Evolutionary conservation across 2,113 vertebrate genomes (phyloP).

Genomic region (Dipodomys stephensi): DNA sequence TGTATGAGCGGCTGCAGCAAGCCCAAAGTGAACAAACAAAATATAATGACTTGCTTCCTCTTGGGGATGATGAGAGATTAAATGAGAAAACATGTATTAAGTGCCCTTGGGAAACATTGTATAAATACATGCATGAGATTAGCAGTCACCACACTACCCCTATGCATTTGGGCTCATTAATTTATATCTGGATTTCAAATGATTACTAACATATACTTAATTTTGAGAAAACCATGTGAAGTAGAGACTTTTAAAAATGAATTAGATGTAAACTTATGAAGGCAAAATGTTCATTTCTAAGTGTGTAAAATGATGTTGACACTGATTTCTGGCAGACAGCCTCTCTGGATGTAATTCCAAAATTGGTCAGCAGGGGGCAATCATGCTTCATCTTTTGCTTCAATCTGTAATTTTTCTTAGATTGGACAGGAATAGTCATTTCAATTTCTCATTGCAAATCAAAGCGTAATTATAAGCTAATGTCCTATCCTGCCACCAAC

Average conservation of each 20-base stretch:
- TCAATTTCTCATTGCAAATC: slow-evolving; percentile 85
- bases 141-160: not conserved
- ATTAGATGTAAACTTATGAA: not conserved
- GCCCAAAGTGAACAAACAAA: slow-evolving; percentile 33
- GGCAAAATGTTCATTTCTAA: slow-evolving; percentile 5
- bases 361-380: slow-evolving; percentile 82
- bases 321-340: not conserved
- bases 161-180: slow-evolving; percentile 33
- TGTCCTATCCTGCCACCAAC: slow-evolving; percentile 81
- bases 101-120: slow-evolving; percentile 14
- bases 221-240: not conserved
- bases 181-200: slow-evolving; percentile 53
- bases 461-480: slow-evolving; percentile 88
- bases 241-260: slow-evolving; percentile 4
- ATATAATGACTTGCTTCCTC: slow-evolving; percentile 29
- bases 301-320: not conserved
- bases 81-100: slow-evolving; percentile 1
- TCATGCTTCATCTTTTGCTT: slow-evolving; percentile 58
- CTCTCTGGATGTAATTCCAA: slow-evolving; percentile 3
- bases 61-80: not conserved
- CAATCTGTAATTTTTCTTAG: not conserved
- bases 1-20: not conserved
- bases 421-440: slow-evolving; percentile 75
- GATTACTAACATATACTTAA: not conserved
- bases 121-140: not conserved